These are phyloP conservation scores for Thunnus albacares DNA, from an alignment of 2,797 vertebrate species.

Conservation along the genomic window DNA sequence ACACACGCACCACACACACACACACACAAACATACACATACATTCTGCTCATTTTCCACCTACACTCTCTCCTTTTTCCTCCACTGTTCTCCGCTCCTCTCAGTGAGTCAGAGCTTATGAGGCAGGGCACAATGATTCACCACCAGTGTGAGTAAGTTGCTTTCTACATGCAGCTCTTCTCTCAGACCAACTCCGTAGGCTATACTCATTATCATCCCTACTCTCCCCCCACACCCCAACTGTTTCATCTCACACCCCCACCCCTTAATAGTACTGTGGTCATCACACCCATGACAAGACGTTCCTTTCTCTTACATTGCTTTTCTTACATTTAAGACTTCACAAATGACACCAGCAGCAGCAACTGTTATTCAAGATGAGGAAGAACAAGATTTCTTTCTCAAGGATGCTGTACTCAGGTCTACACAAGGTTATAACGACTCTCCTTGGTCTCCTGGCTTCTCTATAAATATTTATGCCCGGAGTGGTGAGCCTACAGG, in stretches of 20 bases:
- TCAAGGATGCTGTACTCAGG: constrained; percentile 43
- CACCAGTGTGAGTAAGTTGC: constrained; percentile 76
- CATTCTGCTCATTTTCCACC: constrained; percentile 58
- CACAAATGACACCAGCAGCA: constrained; percentile 31
- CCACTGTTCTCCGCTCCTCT: constrained; percentile 58
- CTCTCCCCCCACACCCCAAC: constrained; percentile 26
- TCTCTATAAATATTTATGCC: constrained; percentile 79
- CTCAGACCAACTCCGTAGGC: constrained; percentile 63
- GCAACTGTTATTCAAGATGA: constrained; percentile 27
- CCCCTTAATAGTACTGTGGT: constrained; percentile 19
- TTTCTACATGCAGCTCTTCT: constrained; percentile 73
- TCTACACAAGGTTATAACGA: constrained; percentile 72
- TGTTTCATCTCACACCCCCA: constrained; percentile 51
- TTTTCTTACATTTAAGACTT: constrained; percentile 17
- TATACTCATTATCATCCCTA: constrained; percentile 67
- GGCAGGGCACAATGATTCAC: constrained; percentile 78
- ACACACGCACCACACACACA: constrained; percentile 8
- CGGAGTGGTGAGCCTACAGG: constrained; percentile 69
- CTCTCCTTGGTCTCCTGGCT: constrained; percentile 73
- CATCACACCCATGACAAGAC: constrained; percentile 14
- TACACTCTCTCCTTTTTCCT: constrained; percentile 48
- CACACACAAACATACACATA: constrained; percentile 15
- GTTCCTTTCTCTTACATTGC: constrained; percentile 14
- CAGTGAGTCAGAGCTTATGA: constrained; percentile 82
- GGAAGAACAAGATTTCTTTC: constrained; percentile 43